These are phyloP conservation scores for Arctopsyche grandis DNA, from an alignment of 1,140 invertebrate species.

Conservation along the genomic window DNA sequence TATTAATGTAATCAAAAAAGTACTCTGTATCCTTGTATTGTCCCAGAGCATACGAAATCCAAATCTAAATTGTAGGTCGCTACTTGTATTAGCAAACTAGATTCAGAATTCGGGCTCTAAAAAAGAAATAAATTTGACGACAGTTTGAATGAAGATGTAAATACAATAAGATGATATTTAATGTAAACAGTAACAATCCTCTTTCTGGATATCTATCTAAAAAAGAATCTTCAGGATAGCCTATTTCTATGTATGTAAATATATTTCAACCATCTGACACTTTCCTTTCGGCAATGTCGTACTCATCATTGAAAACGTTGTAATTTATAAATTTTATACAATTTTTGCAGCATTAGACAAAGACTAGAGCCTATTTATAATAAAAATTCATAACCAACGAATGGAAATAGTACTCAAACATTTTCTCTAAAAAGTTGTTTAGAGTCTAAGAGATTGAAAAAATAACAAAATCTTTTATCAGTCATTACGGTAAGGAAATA, in stretches of 20 bases:
- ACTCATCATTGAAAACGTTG: neutral
- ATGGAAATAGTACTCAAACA: constrained; percentile 58
- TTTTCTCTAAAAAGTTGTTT: constrained; percentile 67
- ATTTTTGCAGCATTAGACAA: too few relatives aligned
- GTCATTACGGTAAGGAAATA: constrained; percentile 73
- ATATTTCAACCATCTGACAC: constrained; percentile 14
- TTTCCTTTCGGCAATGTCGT: neutral
- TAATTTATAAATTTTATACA: too few relatives aligned
- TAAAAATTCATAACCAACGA: too few relatives aligned
- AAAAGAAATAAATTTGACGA: neutral
- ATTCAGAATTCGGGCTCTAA: neutral
- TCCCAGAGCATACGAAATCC: neutral
- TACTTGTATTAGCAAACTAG: neutral
- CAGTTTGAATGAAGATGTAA: too few relatives aligned
- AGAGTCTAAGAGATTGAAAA: constrained; percentile 72
- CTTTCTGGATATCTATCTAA: neutral
- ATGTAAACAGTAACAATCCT: neutral
- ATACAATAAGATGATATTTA: neutral
- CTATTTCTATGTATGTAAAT: too few relatives aligned
- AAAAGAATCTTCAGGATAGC: neutral
- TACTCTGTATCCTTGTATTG: neutral
- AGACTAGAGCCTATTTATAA: too few relatives aligned
- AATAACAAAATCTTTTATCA: constrained; percentile 76
- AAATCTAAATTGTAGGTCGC: neutral
- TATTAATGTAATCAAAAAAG: neutral